Evolutionary conservation across 2,113 vertebrate genomes (phyloP).

Genomic region (Todiramphus chloris): DNA sequence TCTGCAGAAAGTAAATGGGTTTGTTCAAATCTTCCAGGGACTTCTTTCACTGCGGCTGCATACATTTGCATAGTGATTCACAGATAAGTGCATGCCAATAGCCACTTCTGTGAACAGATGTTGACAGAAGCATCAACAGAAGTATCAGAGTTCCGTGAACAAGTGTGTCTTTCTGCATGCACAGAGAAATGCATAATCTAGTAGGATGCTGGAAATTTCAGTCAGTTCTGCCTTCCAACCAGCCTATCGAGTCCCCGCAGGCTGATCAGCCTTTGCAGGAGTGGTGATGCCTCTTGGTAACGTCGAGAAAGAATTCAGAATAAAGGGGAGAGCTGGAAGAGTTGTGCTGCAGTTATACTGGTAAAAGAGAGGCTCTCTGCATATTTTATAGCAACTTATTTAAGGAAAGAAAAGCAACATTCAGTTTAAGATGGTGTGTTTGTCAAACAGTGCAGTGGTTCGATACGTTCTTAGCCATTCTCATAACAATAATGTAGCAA

Average conservation of each 20-base stretch:
- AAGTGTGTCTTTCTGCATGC: not conserved
- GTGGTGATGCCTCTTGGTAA: not conserved
- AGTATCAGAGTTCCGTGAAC: not conserved
- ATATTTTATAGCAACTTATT: not conserved
- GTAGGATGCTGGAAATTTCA: not conserved
- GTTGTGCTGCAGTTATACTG: not conserved
- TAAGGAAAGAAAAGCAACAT: not conserved
- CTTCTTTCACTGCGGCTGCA: conserved; percentile 14
- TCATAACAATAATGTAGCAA: not conserved
- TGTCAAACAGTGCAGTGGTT: conserved; percentile 3
- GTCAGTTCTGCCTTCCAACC: conserved; percentile 9
- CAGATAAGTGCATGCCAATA: conserved; percentile 47
- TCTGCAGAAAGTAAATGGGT: not conserved
- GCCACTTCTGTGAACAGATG: conserved; percentile 52
- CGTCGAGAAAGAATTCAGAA: not conserved
- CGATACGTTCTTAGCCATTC: not conserved
- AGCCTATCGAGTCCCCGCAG: not conserved
- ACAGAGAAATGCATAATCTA: conserved; percentile 42
- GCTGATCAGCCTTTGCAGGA: not conserved
- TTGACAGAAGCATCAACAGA: conserved; percentile 30
- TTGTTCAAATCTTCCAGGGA: conserved; percentile 30
- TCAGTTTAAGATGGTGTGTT: conserved; percentile 13
- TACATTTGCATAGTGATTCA: conserved; percentile 58
- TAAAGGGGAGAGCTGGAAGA: not conserved
- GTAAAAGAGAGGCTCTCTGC: not conserved